Evolutionary conservation across 2,888 invertebrate species (phyloP), one percentile per base, ranked within the genome.

Genomic region (Cantharis rufa): DNA sequence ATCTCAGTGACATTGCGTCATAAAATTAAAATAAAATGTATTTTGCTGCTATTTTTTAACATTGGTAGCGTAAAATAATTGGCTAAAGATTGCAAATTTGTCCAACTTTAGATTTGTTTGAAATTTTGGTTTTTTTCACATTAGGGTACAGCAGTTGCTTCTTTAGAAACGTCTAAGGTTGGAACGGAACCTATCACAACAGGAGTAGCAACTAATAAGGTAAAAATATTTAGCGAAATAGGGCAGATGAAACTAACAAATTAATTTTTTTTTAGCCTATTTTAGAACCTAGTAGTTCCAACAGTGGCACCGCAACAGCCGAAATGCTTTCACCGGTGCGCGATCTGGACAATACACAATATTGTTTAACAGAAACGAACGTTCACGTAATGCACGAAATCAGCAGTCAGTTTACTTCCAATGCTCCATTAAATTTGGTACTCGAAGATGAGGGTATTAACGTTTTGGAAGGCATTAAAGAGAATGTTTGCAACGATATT

Each of bases 301-400:
- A 81, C 64, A 87, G 87, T 78, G 87, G 86, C 28, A 81, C 84
- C 11, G 80, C 85, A 24, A 85, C 86, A 9, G 82, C 87, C 5
- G 87, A 88, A 78, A 78, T 87, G 18, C 83, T 87, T 4, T 87
- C 88, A 1, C 87, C 87, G 28, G 86, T 86, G n/a, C 81, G 82
- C 21, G 86, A 85, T 77, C 70, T 80, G n/a, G 85, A 85, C 79
- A 71, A 79, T 76, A 70, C 79, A 21, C 76, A 69, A 32, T 78
- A 75, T 70, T 72, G 72, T 21, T 69, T 71, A 18, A 71, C 68
- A 21, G 69, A 74, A 1, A 48, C 63, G 5, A 75, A 78, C 10
- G 79, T 77, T 75, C 80, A 64, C 75, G 72, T 70, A 3, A 13
- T 75, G 10, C 75, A 75, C 1, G 75, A 75, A 28, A 62, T 75